These are phyloP conservation scores for Oncorhynchus clarkii DNA, from an alignment of 2,113 vertebrate genomes.

Conservation along the genomic window DNA sequence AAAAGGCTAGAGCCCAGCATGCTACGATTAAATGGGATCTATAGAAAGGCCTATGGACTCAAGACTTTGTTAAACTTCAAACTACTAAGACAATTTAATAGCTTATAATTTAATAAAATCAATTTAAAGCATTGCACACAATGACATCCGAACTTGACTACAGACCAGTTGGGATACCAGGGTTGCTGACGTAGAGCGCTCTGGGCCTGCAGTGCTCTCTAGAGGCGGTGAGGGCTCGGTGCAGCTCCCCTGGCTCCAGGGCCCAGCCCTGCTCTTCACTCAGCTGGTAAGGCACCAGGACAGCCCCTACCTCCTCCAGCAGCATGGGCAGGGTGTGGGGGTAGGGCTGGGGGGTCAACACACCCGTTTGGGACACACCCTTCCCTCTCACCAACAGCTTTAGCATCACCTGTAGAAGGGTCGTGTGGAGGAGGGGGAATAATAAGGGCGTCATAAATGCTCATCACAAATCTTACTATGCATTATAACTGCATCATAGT, in stretches of 20 bases:
- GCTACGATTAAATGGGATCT: neutral
- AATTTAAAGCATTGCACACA: no score
- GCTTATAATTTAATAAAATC: no score
- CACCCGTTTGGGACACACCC: slow-evolving; percentile 40
- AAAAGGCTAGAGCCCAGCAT: neutral
- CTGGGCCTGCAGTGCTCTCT: slow-evolving; percentile 53
- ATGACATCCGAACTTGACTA: no score
- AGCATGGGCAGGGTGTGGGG: slow-evolving; percentile 47
- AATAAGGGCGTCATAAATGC: no score
- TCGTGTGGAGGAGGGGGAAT: no score
- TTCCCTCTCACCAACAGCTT: slow-evolving; percentile 51
- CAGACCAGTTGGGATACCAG: slow-evolving; percentile 71
- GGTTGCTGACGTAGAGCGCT: slow-evolving; percentile 72
- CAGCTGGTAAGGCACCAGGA: slow-evolving; percentile 52
- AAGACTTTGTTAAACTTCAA: no score
- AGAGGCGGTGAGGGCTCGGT: slow-evolving; percentile 28
- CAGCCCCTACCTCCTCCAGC: slow-evolving; percentile 37
- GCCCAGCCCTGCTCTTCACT: slow-evolving; percentile 62
- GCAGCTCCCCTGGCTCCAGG: slow-evolving; percentile 50
- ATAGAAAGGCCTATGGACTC: neutral
- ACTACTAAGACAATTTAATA: no score
- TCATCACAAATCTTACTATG: no score
- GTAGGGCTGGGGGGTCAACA: slow-evolving; percentile 63
- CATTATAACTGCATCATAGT: no score
- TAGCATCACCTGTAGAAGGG: slow-evolving; percentile 44